Percentiles rank a stretch among this genome's conserved stretches.
phyloP scores from a whole-genome alignment of 2,113 vertebrate genomes.

The Entelurus aequoreus region DNA sequence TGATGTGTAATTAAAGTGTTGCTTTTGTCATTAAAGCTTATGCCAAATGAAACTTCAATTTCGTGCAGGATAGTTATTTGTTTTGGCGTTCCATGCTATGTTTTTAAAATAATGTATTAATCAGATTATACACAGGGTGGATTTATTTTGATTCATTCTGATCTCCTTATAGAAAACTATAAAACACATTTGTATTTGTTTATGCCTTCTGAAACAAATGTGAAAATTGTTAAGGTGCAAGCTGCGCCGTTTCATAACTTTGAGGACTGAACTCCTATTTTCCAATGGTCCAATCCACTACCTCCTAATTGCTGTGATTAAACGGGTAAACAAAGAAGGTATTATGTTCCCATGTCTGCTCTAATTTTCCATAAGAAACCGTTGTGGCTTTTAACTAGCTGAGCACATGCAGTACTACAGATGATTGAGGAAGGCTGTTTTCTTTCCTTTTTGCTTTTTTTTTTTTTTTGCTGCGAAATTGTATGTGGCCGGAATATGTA shows the following conservation, averaged over 20 bases:
- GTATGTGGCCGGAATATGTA: slow-evolving; percentile 17
- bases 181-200: too few species aligned
- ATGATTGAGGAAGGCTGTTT: not conserved
- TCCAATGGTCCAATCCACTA: not conserved
- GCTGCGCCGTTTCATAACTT: not conserved
- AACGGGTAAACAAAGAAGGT: slow-evolving; percentile 16
- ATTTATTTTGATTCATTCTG: too few species aligned
- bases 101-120: too few species aligned
- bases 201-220: too few species aligned
- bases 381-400: slow-evolving; percentile 24
- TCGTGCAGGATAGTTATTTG: too few species aligned
- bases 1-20: too few species aligned
- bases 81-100: too few species aligned
- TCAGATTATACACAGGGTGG: too few species aligned
- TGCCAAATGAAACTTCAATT: not conserved
- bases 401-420: slow-evolving; percentile 12
- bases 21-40: not conserved
- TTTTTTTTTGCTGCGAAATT: not conserved
- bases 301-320: slow-evolving; percentile 32
- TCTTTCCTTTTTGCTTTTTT: slow-evolving; percentile 2
- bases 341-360: slow-evolving; percentile 23
- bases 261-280: slow-evolving; percentile 5
- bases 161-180: too few species aligned
- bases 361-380: slow-evolving; percentile 24
- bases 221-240: slow-evolving; percentile 41